Percentiles rank a stretch among this genome's conserved stretches.
Conservation (phyloP, 1,140 invertebrate genomes). For the Lepidurus apus region DNA sequence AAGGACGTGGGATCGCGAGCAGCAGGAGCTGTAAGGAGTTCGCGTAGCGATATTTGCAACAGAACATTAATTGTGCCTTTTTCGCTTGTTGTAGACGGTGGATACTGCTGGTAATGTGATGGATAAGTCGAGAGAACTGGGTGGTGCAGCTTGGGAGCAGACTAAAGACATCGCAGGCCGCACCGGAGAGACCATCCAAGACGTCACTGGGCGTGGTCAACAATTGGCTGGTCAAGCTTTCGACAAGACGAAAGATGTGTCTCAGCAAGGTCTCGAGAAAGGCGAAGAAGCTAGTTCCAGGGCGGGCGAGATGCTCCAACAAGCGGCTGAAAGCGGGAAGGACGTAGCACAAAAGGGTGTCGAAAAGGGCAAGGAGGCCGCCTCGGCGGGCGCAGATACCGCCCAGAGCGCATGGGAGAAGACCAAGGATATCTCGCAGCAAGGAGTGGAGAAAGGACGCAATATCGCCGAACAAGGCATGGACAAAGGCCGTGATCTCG, state of each 20-base stretch:
- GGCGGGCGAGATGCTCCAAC: not conserved
- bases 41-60: too few species aligned
- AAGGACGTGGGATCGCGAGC: not conserved
- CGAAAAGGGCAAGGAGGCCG: not conserved
- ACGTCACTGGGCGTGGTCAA: not conserved
- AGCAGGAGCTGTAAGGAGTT: not conserved
- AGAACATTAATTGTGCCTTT: not conserved
- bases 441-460: not conserved
- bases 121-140: conserved; percentile 25
- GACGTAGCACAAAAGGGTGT: not conserved
- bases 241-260: not conserved
- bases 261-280: not conserved
- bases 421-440: not conserved
- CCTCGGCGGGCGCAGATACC: not conserved
- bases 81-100: not conserved
- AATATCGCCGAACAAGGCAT: not conserved
- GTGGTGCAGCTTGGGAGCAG: not conserved
- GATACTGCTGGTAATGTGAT: conserved; percentile 23
- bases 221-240: not conserved
- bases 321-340: not conserved
- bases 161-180: not conserved
- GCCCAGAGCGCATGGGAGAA: not conserved
- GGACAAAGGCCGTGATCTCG: conserved; percentile 6
- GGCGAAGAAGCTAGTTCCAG: not conserved
- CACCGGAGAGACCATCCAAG: not conserved